Percentiles rank a stretch among this genome's conserved stretches.
Evolutionary conservation across 30 jellyfish, hydroid and myxozoan genomes (phyloP).

Genomic region (Catostylus mosaicus): DNA sequence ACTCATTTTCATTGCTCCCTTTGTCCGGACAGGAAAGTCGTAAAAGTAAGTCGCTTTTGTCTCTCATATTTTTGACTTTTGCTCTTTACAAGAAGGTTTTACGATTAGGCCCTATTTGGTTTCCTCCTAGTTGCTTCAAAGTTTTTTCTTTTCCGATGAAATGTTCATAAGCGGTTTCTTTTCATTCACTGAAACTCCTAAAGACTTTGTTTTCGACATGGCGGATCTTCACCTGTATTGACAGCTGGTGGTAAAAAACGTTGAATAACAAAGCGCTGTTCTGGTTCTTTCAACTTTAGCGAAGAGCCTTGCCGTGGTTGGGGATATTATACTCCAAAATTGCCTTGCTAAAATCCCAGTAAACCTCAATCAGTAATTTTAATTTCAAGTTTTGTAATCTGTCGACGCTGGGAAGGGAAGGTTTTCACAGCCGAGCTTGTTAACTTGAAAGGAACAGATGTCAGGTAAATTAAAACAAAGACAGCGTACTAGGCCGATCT

Average conservation of each 20-base stretch:
- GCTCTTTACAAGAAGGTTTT: background rate
- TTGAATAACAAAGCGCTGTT: conserved; percentile 56
- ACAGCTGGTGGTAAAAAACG: conserved; percentile 68
- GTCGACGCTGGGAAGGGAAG: background rate
- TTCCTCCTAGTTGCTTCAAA: too few relatives aligned
- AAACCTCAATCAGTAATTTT: background rate
- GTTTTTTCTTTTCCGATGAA: background rate
- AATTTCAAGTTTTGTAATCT: background rate
- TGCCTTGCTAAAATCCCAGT: background rate
- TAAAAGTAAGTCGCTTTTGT: conserved; percentile 52
- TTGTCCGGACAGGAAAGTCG: conserved; percentile 67
- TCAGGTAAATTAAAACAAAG: conserved; percentile 11
- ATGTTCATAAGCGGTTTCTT: conserved; percentile 1
- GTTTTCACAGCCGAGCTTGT: conserved; percentile 14
- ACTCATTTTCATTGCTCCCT: conserved; percentile 77
- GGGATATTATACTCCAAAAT: background rate
- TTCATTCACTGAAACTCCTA: conserved; percentile 24
- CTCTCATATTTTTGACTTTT: conserved; percentile 1
- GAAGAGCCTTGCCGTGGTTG: background rate
- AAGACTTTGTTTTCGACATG: conserved; percentile 55
- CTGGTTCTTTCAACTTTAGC: conserved; percentile 16
- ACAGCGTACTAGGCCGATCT: background rate
- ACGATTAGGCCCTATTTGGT: background rate
- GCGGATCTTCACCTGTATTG: conserved; percentile 73
- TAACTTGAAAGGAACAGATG: conserved; percentile 51